Evolutionary conservation across 2,888 invertebrate genomes (phyloP).

Genomic region (Ceramica pisi): DNA sequence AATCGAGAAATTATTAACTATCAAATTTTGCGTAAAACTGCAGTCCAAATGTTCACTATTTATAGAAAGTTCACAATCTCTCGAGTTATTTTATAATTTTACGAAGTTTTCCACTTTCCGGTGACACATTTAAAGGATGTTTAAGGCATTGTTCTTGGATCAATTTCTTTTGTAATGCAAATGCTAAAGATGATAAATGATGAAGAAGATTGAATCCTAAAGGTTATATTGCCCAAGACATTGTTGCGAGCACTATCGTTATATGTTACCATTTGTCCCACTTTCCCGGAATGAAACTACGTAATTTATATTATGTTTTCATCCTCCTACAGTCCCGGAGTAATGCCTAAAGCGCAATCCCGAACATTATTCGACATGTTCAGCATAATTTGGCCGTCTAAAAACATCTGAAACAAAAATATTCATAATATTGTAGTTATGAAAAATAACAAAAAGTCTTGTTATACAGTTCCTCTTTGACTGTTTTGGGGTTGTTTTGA

Average conservation of each 20-base stretch:
- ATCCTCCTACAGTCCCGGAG: slow-evolving; percentile 35
- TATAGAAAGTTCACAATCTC: no score
- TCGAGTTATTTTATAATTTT: no score
- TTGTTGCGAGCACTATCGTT: slow-evolving; percentile 23
- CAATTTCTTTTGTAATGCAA: slow-evolving; percentile 29
- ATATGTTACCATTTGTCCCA: slow-evolving; percentile 41
- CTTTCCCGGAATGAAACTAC: slow-evolving; percentile 45
- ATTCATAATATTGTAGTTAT: slow-evolving; percentile 47
- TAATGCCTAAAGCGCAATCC: slow-evolving; percentile 44
- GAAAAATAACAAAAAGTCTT: slow-evolving; percentile 47
- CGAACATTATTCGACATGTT: slow-evolving; percentile 48
- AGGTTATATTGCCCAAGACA: slow-evolving; percentile 23
- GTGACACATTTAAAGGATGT: background rate
- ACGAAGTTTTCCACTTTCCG: no score
- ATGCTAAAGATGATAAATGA: slow-evolving; percentile 14
- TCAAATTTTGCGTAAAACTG: no score
- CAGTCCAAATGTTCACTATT: no score
- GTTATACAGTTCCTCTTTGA: slow-evolving; percentile 43
- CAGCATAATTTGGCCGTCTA: slow-evolving; percentile 47
- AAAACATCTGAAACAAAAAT: slow-evolving; percentile 53
- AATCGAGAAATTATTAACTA: no score
- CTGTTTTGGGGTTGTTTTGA: slow-evolving; percentile 30
- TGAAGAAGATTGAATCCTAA: slow-evolving; percentile 22
- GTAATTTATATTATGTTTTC: slow-evolving; percentile 29
- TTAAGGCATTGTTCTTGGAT: background rate